These are phyloP conservation scores for Euleptes europaea DNA, from an alignment of 2,113 vertebrate species.

Conservation along the genomic window DNA sequence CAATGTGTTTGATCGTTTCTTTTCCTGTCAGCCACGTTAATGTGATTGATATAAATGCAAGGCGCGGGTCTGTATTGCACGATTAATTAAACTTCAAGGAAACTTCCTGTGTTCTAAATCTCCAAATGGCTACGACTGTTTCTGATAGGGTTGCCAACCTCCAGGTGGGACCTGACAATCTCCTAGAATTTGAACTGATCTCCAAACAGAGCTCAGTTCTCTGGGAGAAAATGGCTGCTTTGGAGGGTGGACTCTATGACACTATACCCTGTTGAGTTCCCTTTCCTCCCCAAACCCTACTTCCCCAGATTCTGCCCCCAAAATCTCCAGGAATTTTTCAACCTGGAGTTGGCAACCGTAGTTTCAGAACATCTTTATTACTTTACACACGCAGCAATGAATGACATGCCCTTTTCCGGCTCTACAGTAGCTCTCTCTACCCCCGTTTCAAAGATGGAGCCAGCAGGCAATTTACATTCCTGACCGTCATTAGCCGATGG, in stretches of 20 bases:
- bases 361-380: not conserved
- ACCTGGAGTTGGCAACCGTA: no score
- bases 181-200: no score
- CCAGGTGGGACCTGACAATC: no score
- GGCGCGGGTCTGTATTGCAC: not conserved
- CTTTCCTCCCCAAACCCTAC: no score
- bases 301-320: no score
- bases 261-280: no score
- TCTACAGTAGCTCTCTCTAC: not conserved
- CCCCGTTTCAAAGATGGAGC: not conserved
- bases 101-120: not conserved
- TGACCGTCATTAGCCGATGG: fast-evolving
- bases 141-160: not conserved
- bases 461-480: not conserved
- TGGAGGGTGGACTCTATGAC: no score
- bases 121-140: not conserved
- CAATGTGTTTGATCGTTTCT: not conserved
- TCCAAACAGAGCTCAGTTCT: no score
- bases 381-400: not conserved
- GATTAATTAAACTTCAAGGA: not conserved
- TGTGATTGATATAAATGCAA: not conserved
- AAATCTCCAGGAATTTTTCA: no score
- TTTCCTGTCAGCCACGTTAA: not conserved
- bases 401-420: not conserved
- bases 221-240: no score